Conservation (phyloP, 2,797 vertebrate genomes). For the Myotis vivesi region DNA sequence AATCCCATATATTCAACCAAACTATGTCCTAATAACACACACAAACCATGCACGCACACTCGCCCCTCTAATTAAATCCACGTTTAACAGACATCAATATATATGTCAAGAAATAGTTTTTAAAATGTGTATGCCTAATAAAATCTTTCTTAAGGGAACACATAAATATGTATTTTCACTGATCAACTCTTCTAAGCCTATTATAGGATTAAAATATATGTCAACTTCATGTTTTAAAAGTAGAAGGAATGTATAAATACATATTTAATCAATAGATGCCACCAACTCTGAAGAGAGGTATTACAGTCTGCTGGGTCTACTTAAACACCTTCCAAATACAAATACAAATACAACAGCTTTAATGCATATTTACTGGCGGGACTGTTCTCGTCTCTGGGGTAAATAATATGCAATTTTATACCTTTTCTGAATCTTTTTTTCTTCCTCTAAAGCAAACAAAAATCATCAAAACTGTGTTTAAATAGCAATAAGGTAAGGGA, state of each 20-base stretch:
- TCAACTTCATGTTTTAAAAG: constrained; percentile 69
- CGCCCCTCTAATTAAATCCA: constrained; percentile 60
- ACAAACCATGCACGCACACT: neutral
- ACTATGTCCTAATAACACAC: neutral
- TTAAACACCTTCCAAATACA: constrained; percentile 76
- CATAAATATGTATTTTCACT: constrained; percentile 81
- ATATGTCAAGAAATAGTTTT: constrained; percentile 54
- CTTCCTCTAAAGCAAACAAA: constrained; percentile 58
- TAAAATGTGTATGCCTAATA: constrained; percentile 29
- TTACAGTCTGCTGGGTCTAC: constrained; percentile 78
- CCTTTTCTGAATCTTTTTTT: constrained; percentile 38
- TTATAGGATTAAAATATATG: constrained; percentile 75
- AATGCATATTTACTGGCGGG: constrained; percentile 77
- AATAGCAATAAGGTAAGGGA: neutral
- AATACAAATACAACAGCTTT: constrained; percentile 79
- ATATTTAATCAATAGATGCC: constrained; percentile 83
- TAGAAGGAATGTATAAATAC: constrained; percentile 77
- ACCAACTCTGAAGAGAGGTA: constrained; percentile 70
- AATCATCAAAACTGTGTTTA: constrained; percentile 67
- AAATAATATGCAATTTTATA: constrained; percentile 69
- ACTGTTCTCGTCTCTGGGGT: constrained; percentile 55
- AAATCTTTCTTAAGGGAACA: constrained; percentile 62
- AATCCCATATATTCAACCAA: neutral
- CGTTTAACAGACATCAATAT: constrained; percentile 23
- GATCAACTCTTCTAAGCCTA: constrained; percentile 73